A percentile compares a stretch with the other conserved stretches of the same genome.
These are phyloP conservation scores for Octodonta nipae DNA, from an alignment of 2,888 invertebrate genomes.

Conservation along the genomic window DNA sequence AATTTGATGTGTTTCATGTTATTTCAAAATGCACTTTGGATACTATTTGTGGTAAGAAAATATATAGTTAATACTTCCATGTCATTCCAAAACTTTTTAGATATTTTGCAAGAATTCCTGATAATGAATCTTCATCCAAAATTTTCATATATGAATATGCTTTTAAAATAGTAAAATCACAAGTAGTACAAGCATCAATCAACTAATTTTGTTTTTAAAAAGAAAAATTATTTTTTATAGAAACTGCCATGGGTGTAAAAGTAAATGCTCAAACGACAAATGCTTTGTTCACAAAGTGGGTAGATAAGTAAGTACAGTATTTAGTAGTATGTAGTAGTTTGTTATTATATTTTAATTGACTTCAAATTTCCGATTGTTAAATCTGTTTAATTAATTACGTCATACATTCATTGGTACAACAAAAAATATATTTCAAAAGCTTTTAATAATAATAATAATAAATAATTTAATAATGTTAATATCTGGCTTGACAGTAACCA, in stretches of 20 bases:
- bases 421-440: too few relatives aligned
- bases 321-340: background rate
- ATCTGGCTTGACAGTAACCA: too few relatives aligned
- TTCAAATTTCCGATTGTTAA: too few relatives aligned
- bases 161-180: background rate
- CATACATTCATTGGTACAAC: too few relatives aligned
- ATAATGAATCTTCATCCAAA: background rate
- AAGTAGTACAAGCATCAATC: background rate
- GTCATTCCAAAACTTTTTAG: background rate
- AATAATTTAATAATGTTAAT: too few relatives aligned
- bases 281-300: constrained; percentile 37
- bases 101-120: too few relatives aligned
- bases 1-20: constrained; percentile 42
- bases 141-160: background rate
- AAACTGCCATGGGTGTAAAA: constrained; percentile 59
- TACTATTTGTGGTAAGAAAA: constrained; percentile 46
- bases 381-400: too few relatives aligned
- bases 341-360: too few relatives aligned
- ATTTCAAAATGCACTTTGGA: constrained; percentile 47
- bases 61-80: too few relatives aligned
- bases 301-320: constrained; percentile 17
- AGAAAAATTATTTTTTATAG: too few relatives aligned
- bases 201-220: too few relatives aligned
- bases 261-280: constrained; percentile 46
- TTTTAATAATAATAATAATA: too few relatives aligned